These are phyloP conservation scores for Talpa occidentalis DNA, from an alignment of 2,113 vertebrate genomes.

Conservation along the genomic window DNA sequence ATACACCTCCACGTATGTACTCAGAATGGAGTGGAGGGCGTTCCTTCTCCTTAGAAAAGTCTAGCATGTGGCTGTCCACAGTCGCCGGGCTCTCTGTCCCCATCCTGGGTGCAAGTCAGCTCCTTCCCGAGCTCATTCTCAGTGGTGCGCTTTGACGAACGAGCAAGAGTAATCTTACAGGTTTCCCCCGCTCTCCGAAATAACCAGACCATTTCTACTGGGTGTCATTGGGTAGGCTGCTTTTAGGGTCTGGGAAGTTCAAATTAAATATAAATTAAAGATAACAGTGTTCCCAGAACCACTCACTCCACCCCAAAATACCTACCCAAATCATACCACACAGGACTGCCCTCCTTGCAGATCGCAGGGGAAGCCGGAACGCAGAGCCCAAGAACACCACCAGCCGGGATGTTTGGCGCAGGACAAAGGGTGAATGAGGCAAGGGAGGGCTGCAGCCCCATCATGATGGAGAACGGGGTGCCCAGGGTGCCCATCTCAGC, in stretches of 20 bases:
- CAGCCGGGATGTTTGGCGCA: fast-evolving
- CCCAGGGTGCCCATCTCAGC: neutral
- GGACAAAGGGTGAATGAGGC: neutral
- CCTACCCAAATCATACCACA: no score
- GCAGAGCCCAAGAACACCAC: neutral
- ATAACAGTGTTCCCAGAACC: no score
- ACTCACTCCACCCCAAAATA: no score
- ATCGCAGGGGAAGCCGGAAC: no score
- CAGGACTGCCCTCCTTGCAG: no score
- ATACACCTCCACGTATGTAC: neutral
- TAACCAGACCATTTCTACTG: no score
- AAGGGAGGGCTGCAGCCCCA: neutral
- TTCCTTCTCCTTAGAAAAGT: neutral
- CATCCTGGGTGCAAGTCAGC: neutral
- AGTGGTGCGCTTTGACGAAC: neutral
- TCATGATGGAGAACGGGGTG: fast-evolving
- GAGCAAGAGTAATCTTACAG: neutral
- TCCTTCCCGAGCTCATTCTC: neutral
- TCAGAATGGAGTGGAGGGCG: neutral
- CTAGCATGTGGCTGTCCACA: neutral
- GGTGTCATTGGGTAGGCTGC: no score
- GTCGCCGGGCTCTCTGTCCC: neutral
- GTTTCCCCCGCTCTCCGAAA: no score
- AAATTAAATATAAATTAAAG: no score
- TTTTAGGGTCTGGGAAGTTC: no score